Base-by-base conservation (phyloP, 2,888 invertebrate genomes). In the Tridacna crocea region DNA sequence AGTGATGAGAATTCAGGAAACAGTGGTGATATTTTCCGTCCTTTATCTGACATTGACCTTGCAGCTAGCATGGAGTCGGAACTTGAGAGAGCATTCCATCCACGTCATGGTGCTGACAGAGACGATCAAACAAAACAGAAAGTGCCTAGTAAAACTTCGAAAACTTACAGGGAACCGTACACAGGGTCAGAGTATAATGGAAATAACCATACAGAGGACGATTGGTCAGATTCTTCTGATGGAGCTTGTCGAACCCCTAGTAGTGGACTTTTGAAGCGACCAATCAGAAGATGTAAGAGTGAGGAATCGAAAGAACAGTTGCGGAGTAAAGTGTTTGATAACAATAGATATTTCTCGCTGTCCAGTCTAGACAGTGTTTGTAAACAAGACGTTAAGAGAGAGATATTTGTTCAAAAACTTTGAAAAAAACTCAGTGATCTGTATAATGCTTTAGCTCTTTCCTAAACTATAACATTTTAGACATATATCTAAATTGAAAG, bases 31-130 rank as follows among this genome's bases (percentile, higher is more conserved):
- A 91, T 89, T 63, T 91, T 91, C 83, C 83, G 87, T 19, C 90
- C 90, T 8, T 90, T 91, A 3, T 92, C 93, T 24, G 91, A 91
- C 46, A 86, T 93, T 19, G 91, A 92, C 81, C 87, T 93, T 8
- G 90, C 92, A 10, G 90, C 90, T 15, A 93, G 93, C 82, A 89
- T 93, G 77, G 92, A 92, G 36, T 91, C 89, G 36, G 92, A 91
- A 73, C 83, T 92, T 60, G 90, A 90, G 60, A 87, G 90, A 72
- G 91, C 89, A 26, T 92, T 86, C 48, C 83, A 86, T 63, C 74
- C 83, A 46, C 68, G 75, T 22, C 60, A 76, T n/a, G 75, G 75
- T 27, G 27, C 48, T n/a, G 86, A 86, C 17, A 36, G 75, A 19
- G 72, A 75, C 36, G 77, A 80, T n/a, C 79, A 83, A 46, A 82